Conservation (phyloP, 2,888 invertebrate genomes). For the Melinopterus prodromus region DNA sequence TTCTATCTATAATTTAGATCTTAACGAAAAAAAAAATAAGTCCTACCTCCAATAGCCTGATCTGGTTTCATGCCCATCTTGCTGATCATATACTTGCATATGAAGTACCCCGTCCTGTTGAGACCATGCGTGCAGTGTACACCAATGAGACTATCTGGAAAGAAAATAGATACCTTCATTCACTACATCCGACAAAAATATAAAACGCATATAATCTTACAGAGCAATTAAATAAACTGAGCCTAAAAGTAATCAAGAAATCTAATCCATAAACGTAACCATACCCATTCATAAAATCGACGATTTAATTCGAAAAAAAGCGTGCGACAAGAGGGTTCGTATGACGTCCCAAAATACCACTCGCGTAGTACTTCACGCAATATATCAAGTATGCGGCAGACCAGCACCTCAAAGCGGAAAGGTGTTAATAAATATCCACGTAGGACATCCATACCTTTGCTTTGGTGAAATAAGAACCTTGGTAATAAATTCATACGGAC, state of each 20-base stretch:
- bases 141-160: conserved; percentile 74
- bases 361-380: background rate
- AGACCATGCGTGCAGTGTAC: conserved; percentile 86
- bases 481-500: conserved; percentile 29
- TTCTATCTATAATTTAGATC: no score
- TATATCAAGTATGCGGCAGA: conserved; percentile 27
- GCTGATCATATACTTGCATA: conserved; percentile 77
- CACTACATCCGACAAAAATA: background rate
- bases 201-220: background rate
- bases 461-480: conserved; percentile 31
- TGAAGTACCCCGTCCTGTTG: conserved; percentile 81
- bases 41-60: conserved; percentile 62
- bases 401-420: conserved; percentile 29
- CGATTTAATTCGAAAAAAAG: background rate
- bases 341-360: background rate
- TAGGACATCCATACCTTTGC: conserved; percentile 32
- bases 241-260: background rate
- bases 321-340: background rate
- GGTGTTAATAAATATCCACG: conserved; percentile 33
- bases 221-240: no score
- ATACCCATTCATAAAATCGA: background rate
- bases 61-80: conserved; percentile 65
- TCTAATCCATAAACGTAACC: background rate
- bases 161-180: conserved; percentile 4
- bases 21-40: no score